Base-by-base conservation (phyloP, 1,140 invertebrate genomes). In the Pseudomyrmex pallidus region DNA sequence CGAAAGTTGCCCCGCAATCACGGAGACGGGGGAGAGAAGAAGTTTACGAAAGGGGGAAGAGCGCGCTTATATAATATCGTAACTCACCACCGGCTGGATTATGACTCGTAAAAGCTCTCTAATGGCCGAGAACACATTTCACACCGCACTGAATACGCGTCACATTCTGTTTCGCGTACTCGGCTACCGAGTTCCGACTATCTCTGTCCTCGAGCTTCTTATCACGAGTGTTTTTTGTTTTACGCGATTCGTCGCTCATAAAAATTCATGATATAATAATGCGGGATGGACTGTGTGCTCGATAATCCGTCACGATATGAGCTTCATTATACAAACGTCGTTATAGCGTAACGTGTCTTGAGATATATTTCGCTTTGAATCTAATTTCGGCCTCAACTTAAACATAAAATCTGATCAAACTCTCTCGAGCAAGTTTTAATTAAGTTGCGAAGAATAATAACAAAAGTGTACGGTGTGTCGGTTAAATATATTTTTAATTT, bases 71-170 rank as follows among this genome's bases (percentile, higher is more conserved):
- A 10, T 62, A 54, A 85, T 25, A 54, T 57, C 46, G 67, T 84
- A 77, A 84, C 22, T 63, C 44, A 25, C 48, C 52, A 76, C 20
- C 20, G 20, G 35, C 20, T 22, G 54, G 46, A 67, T 62, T 84
- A 68, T 77, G 64, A 70, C n/a, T 57, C 72, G 64, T 84, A 59
- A 78, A 84, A 50, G 35, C 35, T 35, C 78, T 77, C 59, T 50
- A 56, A 68, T 56, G n/a, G 20, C 8, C 10, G 7, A 50, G 15
- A 76, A 62, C 35, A 44, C 35, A 15, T 17, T 52, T 76, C 57
- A 13, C 35, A 35, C 35, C 35, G 46, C 22, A 1, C 54, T 35
- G 17, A 62, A 46, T 78, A 48, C 17, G 5, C n/a, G 15, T 22
- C 35, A 44, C 48, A 12, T 20, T 84, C n/a, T 17, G 12, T 72